These are phyloP conservation scores for Cryptocheilus praepositus DNA, from an alignment of 2,888 invertebrate genomes.

Conservation along the genomic window DNA sequence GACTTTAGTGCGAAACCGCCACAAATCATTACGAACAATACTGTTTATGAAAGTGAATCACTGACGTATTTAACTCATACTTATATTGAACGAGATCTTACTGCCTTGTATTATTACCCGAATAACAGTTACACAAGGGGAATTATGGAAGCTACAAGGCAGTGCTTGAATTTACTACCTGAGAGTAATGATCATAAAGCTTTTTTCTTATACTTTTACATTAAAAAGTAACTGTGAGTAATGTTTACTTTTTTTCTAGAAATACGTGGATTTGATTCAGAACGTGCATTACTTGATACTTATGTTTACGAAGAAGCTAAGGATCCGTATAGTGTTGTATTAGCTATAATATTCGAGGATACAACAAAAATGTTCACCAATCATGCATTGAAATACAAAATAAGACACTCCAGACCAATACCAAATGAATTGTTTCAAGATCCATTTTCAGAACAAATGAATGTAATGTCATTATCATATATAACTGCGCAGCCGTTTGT, in stretches of 20 bases:
- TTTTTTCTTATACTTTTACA: too few species aligned
- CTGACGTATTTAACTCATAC: too few species aligned
- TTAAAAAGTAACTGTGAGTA: too few species aligned
- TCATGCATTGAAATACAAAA: constrained; percentile 52
- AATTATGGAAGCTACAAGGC: constrained; percentile 55
- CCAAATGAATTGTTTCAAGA: constrained; percentile 49
- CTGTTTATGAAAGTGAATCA: constrained; percentile 53
- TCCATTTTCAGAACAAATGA: constrained; percentile 14
- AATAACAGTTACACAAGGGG: constrained; percentile 50
- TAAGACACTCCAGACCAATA: constrained; percentile 53
- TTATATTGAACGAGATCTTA: constrained; percentile 8
- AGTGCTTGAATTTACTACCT: constrained; percentile 54
- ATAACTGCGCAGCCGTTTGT: constrained; percentile 49
- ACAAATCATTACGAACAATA: constrained; percentile 45
- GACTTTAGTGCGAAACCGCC: constrained; percentile 56
- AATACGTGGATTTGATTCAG: constrained; percentile 55
- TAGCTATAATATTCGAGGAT: constrained; percentile 62
- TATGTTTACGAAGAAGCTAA: constrained; percentile 53
- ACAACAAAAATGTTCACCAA: constrained; percentile 42
- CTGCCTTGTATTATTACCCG: constrained; percentile 62
- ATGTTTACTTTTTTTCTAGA: constrained; percentile 17
- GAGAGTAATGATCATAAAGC: constrained; percentile 44
- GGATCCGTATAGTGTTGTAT: constrained; percentile 29
- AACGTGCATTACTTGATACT: constrained; percentile 59
- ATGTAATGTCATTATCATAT: constrained; percentile 9